Percentiles rank a stretch among this genome's conserved stretches.
These are phyloP conservation scores for Apaloderma vittatum DNA, from an alignment of 2,113 vertebrate genomes.

Conservation along the genomic window DNA sequence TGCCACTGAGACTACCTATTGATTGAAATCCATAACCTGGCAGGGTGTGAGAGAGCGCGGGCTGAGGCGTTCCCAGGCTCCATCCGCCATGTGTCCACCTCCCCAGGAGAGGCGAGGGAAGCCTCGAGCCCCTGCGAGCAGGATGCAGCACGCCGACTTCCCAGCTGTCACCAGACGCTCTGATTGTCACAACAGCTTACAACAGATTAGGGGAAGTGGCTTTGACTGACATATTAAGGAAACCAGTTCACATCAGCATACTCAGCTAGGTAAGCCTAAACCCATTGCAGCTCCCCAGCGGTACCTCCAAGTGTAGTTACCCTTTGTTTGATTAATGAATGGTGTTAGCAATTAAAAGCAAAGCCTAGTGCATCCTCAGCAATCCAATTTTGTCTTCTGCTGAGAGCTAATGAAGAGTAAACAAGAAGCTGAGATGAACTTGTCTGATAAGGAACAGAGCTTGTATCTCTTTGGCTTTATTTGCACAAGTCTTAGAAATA, in stretches of 20 bases:
- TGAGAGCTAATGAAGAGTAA: slow-evolving; percentile 62
- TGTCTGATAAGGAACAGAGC: slow-evolving; percentile 38
- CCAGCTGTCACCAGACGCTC: slow-evolving; percentile 44
- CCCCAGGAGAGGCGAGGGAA: neutral
- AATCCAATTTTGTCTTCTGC: slow-evolving; percentile 51
- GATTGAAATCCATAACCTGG: slow-evolving; percentile 74
- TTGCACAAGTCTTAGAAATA: slow-evolving; percentile 13
- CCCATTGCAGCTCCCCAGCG: neutral
- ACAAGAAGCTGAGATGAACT: slow-evolving; percentile 53
- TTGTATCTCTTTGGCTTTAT: slow-evolving; percentile 1
- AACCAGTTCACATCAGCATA: slow-evolving; percentile 12
- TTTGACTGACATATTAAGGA: slow-evolving; percentile 42
- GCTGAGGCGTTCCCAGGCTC: slow-evolving; percentile 77
- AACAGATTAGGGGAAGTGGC: slow-evolving; percentile 8
- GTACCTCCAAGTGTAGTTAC: neutral
- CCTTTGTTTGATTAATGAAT: slow-evolving; percentile 64
- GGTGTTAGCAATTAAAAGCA: slow-evolving; percentile 38
- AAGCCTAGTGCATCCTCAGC: neutral
- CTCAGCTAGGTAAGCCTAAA: slow-evolving; percentile 35
- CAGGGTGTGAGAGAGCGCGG: slow-evolving; percentile 71
- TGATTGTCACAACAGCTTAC: slow-evolving; percentile 36
- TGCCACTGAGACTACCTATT: neutral
- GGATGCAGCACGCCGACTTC: neutral
- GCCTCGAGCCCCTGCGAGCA: neutral
- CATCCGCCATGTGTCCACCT: slow-evolving; percentile 33